Conservation (phyloP, 2,113 vertebrate species). For the Emydura subglobosa region DNA sequence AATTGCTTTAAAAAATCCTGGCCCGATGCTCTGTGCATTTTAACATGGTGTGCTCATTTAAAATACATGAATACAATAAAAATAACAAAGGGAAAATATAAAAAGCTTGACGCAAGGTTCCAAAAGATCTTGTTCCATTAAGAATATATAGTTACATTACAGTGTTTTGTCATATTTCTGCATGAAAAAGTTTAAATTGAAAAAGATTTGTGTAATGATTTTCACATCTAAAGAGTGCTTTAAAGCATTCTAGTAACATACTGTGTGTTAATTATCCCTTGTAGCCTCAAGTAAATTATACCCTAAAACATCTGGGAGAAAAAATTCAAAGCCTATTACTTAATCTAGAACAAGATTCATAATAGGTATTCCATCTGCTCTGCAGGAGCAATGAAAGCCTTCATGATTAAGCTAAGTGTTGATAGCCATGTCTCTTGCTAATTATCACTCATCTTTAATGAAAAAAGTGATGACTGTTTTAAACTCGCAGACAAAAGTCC, state of each 20-base stretch:
- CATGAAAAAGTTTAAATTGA: slow-evolving; percentile 1
- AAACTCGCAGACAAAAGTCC: slow-evolving; percentile 77
- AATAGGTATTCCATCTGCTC: slow-evolving; percentile 82
- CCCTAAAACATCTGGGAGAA: slow-evolving; percentile 77
- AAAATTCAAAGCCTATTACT: slow-evolving; percentile 75
- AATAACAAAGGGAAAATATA: not conserved
- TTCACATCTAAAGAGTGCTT: slow-evolving; percentile 38
- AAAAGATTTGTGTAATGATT: slow-evolving; percentile 36
- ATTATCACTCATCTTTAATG: slow-evolving; percentile 82
- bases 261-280: slow-evolving; percentile 17
- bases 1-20: not conserved
- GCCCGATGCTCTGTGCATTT: not conserved
- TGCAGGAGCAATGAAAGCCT: slow-evolving; percentile 68
- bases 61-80: not conserved
- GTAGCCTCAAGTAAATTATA: slow-evolving; percentile 75
- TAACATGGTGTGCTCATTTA: not conserved
- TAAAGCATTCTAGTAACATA: not conserved
- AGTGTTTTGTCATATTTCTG: not conserved
- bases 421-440: slow-evolving; percentile 74
- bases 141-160: not conserved
- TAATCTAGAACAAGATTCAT: slow-evolving; percentile 74
- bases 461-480: slow-evolving; percentile 79
- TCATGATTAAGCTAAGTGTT: slow-evolving; percentile 77
- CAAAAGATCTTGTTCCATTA: not conserved
- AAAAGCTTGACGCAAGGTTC: not conserved